phyloP scores from a whole-genome alignment of 2,113 vertebrate genomes.

The Euleptes europaea region DNA sequence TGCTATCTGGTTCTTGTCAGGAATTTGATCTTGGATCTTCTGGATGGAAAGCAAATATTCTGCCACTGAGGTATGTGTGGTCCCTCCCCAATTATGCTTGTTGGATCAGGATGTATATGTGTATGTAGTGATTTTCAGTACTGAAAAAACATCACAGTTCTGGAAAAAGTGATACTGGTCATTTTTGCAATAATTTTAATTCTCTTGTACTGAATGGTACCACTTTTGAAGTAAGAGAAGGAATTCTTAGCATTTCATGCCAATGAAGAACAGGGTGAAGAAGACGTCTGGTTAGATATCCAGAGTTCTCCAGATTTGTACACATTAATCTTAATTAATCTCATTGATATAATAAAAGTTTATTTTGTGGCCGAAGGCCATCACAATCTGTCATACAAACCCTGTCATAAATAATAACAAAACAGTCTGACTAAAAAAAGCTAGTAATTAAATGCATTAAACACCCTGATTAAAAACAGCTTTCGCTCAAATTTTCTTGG shows the following conservation, averaged over 20 bases:
- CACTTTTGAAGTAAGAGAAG: neutral
- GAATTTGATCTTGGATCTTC: too few relatives aligned
- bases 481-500: too few relatives aligned
- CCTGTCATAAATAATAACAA: too few relatives aligned
- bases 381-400: too few relatives aligned
- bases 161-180: neutral
- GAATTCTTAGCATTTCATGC: neutral
- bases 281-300: neutral
- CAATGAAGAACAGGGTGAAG: neutral
- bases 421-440: too few relatives aligned
- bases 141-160: neutral
- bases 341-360: too few relatives aligned
- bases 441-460: too few relatives aligned
- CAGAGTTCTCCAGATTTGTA: neutral
- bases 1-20: too few relatives aligned
- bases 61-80: too few relatives aligned
- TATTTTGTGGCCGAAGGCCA: too few relatives aligned
- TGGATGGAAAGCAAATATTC: too few relatives aligned
- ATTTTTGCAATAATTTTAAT: neutral
- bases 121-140: neutral
- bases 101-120: neutral
- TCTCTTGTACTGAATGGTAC: neutral
- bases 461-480: too few relatives aligned
- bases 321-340: slow-evolving; percentile 10
- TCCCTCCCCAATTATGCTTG: neutral